Conservation (phyloP, 2,113 vertebrate genomes). For the Lagopus muta region DNA sequence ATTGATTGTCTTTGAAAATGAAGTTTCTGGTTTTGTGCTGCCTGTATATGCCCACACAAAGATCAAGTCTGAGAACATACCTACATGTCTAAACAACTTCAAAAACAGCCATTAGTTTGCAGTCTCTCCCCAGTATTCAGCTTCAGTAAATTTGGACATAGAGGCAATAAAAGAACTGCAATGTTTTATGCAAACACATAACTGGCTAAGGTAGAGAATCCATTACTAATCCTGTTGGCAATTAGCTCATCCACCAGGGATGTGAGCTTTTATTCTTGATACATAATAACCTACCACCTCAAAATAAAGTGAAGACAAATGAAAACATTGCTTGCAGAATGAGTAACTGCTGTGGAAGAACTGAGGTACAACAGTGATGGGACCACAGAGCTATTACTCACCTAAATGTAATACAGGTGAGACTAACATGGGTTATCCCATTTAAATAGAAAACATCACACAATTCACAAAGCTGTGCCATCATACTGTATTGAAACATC, state of each 20-base stretch:
- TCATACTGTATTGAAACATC: not conserved
- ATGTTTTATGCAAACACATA: not conserved
- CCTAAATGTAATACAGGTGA: not conserved
- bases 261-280: not conserved
- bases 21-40: not conserved
- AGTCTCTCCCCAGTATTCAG: not conserved
- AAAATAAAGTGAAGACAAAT: not conserved
- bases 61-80: not conserved
- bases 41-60: not conserved
- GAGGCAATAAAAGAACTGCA: not conserved
- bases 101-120: not conserved
- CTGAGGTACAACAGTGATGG: not conserved
- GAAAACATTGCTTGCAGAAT: not conserved
- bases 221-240: not conserved
- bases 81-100: not conserved
- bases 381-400: constrained; percentile 8
- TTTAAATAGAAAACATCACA: not conserved
- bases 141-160: not conserved
- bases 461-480: not conserved
- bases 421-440: not conserved
- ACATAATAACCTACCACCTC: not conserved
- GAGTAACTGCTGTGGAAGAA: not conserved
- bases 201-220: not conserved
- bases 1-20: not conserved
- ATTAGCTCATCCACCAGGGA: not conserved